Evolutionary conservation across 2,797 vertebrate species (phyloP), one percentile per base, ranked within the genome.

Genomic region (Poeciliopsis infans): DNA sequence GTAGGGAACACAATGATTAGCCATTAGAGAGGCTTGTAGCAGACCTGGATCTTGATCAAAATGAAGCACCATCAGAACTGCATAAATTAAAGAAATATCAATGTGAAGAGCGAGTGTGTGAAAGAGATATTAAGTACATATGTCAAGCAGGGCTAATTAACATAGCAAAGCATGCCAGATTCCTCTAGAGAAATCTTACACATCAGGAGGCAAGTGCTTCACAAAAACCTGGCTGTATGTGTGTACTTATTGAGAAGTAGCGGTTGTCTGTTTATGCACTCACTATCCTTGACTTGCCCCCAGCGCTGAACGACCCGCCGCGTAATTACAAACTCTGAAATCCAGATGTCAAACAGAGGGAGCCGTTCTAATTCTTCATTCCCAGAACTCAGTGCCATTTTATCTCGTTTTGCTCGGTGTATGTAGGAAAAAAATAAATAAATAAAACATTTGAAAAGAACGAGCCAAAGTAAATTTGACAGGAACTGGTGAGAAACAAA

Each of bases 311-410:
- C 86, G 78, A 89, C 84, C 88, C 85, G 57, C 76, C 53, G 39
- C 83, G 73, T 91, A 86, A 92, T 91, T 85, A 85, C 84, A 80
- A 83, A 88, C 61, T 83, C 79, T 72, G 31, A 85, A 81, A 83
- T 87, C 87, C 90, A 93, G 89, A 93, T 93, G 92, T 87, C 47
- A 64, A 85, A 84, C 73, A 78, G 69, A 76, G 77, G 82, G 83
- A 79, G 61, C 57, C 43, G 55, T 86, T 81, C 47, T 59, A 28
- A 84, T 82, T 78, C 83, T 57, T 81, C 64, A 77, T 46, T 46
- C 41, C 55, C 41, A 25, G 70, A 84, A 79, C 28, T 31, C 51
- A 73, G 23, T 51, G 64, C 61, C 57, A n/a, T 64, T 73, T 85
- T 74, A 45, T 61, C 68, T 72, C 55, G 28, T 72, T 81, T 76